Conservation (phyloP, 2,888 invertebrate species). For the Orthosia gothica region DNA sequence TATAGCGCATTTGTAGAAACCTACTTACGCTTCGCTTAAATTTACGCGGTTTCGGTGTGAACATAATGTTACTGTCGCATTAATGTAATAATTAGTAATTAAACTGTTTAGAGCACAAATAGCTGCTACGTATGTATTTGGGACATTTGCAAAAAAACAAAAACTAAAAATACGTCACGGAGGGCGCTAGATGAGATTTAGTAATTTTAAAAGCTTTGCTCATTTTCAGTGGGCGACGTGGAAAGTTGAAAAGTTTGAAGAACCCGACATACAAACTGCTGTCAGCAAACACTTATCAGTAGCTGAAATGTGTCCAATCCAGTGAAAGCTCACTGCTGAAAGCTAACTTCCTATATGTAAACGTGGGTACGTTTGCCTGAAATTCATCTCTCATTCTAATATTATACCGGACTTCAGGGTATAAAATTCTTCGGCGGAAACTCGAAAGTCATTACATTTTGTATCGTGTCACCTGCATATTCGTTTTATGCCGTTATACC, state of each 20-base stretch:
- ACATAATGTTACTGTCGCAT: no score
- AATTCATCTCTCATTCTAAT: no score
- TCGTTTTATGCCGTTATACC: conserved; percentile 62
- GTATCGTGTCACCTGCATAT: conserved; percentile 56
- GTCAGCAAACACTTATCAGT: conserved; percentile 34
- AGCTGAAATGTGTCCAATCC: conserved; percentile 34
- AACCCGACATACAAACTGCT: conserved; percentile 45
- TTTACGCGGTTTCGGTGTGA: no score
- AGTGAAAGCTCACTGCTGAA: conserved; percentile 26
- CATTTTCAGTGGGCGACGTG: conserved; percentile 29
- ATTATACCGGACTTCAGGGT: conserved; percentile 7
- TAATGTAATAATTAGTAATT: no score
- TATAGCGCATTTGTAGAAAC: background rate
- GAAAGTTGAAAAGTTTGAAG: conserved; percentile 44
- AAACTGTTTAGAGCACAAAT: no score
- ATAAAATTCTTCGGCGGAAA: conserved; percentile 55
- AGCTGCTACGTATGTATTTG: no score
- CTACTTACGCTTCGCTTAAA: background rate
- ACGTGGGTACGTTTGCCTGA: no score
- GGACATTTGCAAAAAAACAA: no score
- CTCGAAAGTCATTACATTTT: conserved; percentile 68
- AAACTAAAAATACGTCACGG: conserved; percentile 28
- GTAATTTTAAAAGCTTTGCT: conserved; percentile 48
- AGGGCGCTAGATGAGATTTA: conserved; percentile 36
- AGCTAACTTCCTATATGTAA: conserved; percentile 17